Evolutionary conservation across 2,888 invertebrate genomes (phyloP), one percentile per base, ranked within the genome.

Genomic region (Dastarcus helophoroides): DNA sequence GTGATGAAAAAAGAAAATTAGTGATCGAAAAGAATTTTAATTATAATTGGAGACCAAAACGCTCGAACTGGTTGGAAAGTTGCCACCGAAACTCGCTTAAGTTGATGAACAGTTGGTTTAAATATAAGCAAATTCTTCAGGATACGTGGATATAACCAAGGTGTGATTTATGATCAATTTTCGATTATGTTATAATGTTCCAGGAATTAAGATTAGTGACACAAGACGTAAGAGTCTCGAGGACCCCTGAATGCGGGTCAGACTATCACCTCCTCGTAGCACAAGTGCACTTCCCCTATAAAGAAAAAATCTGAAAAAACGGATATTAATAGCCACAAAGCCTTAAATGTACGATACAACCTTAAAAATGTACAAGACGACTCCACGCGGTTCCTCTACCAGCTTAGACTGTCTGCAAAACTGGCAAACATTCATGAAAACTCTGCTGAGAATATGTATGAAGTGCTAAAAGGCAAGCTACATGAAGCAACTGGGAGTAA

Each of bases 371-470:
- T 28, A n/a, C 9, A 28, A 4, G 7, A 7, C 10, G n/a, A 22
- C 10, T 28, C 17, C 10, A 28, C 19, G 8, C 10, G 28, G 4
- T 28, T 28, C 10, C 19, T 28, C n/a, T 28, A 19, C 10, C 19
- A 28, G 11, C 7, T 23, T 4, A 15, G 28, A 21, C 8, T 23
- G n/a, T 8, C 17, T 12, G 4, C 8, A 14, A 28, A 28, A 19
- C 19, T 28, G 6, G 19, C 19, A n/a, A n/a, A n/a, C n/a, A n/a
- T n/a, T n/a, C n/a, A n/a, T n/a, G n/a, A n/a, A n/a, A n/a, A n/a
- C 23, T n/a, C 23, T 23, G 5, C 23, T 9, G 23, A 23, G 5
- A n/a, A 23, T 9, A 4, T 23, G 23, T 23, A 23, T n/a, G 23
- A n/a, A 23, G 10, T 4, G 9, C 9, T 4, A 6, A 23, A 23